Conservation (phyloP, 2,113 vertebrate genomes). For the Urocolius indicus region DNA sequence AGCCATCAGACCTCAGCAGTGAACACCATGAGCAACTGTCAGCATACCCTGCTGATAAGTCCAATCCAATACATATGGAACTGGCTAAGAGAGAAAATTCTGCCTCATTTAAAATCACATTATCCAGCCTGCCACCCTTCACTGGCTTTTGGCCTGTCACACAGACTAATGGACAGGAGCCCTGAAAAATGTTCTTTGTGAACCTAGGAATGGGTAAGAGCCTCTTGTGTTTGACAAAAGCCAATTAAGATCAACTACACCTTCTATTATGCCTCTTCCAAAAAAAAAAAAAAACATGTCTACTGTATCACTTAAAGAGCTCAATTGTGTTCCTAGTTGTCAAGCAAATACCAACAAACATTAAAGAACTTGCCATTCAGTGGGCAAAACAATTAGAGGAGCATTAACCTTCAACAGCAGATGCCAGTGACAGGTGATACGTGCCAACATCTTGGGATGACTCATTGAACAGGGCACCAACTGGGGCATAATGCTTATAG, state of each 20-base stretch:
- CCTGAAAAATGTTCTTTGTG: neutral
- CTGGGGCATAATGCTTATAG: neutral
- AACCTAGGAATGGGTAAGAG: neutral
- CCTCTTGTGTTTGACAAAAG: constrained; percentile 12
- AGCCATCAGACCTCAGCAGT: neutral
- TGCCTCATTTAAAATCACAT: constrained; percentile 60
- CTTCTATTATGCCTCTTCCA: neutral
- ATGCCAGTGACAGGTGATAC: neutral
- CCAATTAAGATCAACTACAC: constrained; percentile 24
- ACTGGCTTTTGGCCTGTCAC: constrained; percentile 42
- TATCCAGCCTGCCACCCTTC: constrained; percentile 49
- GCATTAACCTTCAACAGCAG: neutral
- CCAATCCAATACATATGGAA: constrained; percentile 36
- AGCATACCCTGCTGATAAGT: neutral
- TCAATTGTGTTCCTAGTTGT: neutral
- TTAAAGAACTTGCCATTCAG: neutral
- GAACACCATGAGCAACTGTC: neutral
- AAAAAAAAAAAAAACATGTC: neutral
- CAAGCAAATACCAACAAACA: neutral
- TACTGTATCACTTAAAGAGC: neutral
- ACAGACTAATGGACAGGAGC: constrained; percentile 6
- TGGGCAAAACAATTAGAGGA: constrained; percentile 1
- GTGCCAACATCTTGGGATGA: neutral
- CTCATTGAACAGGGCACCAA: neutral
- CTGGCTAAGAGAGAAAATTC: constrained; percentile 29